Percentiles rank a stretch among this genome's conserved stretches.
Conservation (phyloP, 2,888 invertebrate genomes). For the Spicauda simplicius region DNA sequence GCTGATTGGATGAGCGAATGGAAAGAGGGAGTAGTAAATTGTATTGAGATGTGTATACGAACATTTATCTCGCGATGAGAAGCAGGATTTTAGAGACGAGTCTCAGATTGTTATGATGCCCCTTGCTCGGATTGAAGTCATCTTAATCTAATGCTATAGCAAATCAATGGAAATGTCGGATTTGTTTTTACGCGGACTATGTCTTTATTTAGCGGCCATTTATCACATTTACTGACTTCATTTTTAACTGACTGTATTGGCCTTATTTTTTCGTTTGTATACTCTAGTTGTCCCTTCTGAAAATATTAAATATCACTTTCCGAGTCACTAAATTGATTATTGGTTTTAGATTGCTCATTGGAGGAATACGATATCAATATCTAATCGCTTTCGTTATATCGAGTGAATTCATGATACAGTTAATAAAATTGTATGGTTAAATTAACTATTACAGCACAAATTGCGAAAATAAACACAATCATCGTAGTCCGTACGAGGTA, state of each 20-base stretch:
- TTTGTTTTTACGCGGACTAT: not conserved
- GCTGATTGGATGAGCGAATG: not conserved
- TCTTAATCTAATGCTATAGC: not conserved
- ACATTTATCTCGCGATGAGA: conserved; percentile 20
- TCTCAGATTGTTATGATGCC: not conserved
- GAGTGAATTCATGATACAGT: no score
- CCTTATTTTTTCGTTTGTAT: not conserved
- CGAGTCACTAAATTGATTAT: not conserved
- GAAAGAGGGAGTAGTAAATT: conserved; percentile 1
- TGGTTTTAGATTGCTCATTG: not conserved
- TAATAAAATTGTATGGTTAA: no score
- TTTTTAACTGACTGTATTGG: not conserved
- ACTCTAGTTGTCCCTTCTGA: not conserved
- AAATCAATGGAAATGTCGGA: not conserved
- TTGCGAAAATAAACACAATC: no score
- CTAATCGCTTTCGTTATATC: no score
- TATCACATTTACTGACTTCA: not conserved
- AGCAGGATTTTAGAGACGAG: not conserved
- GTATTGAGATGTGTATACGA: conserved; percentile 12
- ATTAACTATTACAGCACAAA: no score
- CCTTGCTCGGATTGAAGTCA: not conserved
- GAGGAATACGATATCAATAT: no score
- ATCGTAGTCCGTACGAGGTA: no score
- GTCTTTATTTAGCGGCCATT: not conserved
- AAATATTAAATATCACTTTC: not conserved